These are phyloP conservation scores for Unio pictorum DNA, from an alignment of 2,888 invertebrate genomes.

Conservation along the genomic window DNA sequence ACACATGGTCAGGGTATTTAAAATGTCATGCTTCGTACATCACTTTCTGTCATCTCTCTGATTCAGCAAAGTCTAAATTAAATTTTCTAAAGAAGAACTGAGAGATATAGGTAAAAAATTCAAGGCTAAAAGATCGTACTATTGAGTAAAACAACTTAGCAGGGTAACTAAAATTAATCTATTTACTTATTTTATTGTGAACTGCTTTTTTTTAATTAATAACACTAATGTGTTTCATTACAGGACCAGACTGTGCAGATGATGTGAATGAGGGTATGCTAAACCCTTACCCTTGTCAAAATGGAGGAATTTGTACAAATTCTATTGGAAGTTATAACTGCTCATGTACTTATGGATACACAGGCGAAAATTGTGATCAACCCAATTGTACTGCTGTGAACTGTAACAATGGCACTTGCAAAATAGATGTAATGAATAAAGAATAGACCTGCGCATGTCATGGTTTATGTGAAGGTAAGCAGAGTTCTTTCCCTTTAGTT, in stretches of 20 bases:
- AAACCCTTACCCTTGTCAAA: slow-evolving; percentile 49
- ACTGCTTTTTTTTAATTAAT: not conserved
- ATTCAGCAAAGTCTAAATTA: too few relatives aligned
- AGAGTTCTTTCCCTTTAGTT: not conserved
- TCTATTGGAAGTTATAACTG: slow-evolving; percentile 56
- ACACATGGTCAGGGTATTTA: too few relatives aligned
- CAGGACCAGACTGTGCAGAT: slow-evolving; percentile 37
- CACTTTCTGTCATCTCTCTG: too few relatives aligned
- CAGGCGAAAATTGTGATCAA: slow-evolving; percentile 45
- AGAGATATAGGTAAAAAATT: too few relatives aligned
- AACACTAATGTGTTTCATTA: slow-evolving; percentile 7
- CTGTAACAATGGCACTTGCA: slow-evolving; percentile 51
- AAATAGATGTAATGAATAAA: slow-evolving; percentile 1
- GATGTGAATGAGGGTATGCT: slow-evolving; percentile 38
- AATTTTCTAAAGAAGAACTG: too few relatives aligned
- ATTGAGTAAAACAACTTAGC: too few relatives aligned
- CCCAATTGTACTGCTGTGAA: slow-evolving; percentile 40
- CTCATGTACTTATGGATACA: slow-evolving; percentile 54
- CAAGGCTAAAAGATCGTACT: too few relatives aligned
- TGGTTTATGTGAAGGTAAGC: slow-evolving; percentile 46
- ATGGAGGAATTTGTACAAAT: too few relatives aligned
- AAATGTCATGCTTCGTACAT: too few relatives aligned
- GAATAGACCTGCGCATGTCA: slow-evolving; percentile 41
- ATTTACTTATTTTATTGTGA: not conserved
- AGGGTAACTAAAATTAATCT: not conserved